Evolutionary conservation across 2,797 vertebrate genomes (phyloP).

Genomic region (Chrosomus eos): DNA sequence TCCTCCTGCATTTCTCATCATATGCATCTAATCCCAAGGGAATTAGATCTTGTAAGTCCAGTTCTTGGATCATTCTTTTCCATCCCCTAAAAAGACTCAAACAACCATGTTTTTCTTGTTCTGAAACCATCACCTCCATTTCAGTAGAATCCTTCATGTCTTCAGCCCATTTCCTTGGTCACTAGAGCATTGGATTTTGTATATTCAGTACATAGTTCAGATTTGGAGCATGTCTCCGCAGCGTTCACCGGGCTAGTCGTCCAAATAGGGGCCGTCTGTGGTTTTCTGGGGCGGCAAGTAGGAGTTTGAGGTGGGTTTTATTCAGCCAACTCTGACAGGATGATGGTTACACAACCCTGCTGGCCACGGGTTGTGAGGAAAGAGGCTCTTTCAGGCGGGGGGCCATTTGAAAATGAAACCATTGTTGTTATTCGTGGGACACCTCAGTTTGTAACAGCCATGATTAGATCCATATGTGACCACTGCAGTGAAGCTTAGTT

Average conservation of each 20-base stretch:
- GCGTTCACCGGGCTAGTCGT: conserved; percentile 37
- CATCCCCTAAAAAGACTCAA: conserved; percentile 34
- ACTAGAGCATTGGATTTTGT: conserved; percentile 53
- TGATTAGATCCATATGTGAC: conserved; percentile 64
- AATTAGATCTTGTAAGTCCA: not conserved
- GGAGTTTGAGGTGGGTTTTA: conserved; percentile 63
- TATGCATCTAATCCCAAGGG: conserved; percentile 26
- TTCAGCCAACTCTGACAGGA: conserved; percentile 66
- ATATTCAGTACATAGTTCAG: conserved; percentile 49
- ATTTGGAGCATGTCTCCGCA: conserved; percentile 44
- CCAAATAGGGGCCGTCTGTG: conserved; percentile 60
- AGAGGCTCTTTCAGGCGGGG: conserved; percentile 65
- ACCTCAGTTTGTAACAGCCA: conserved; percentile 58
- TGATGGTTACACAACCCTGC: conserved; percentile 69
- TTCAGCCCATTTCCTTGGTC: conserved; percentile 54
- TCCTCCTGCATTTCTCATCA: conserved; percentile 6
- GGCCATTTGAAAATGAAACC: conserved; percentile 69
- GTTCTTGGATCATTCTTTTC: conserved; percentile 1
- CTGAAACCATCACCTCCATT: conserved; percentile 46
- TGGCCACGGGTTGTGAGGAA: conserved; percentile 64
- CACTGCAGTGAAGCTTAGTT: conserved; percentile 27
- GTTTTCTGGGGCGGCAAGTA: conserved; percentile 68
- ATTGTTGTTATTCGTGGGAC: conserved; percentile 67
- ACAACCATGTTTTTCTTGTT: conserved; percentile 48
- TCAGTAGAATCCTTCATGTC: conserved; percentile 41